Evolutionary conservation across 2,888 invertebrate species (phyloP), one percentile per base, ranked within the genome.

Genomic region (Phyllotreta cruciferae): DNA sequence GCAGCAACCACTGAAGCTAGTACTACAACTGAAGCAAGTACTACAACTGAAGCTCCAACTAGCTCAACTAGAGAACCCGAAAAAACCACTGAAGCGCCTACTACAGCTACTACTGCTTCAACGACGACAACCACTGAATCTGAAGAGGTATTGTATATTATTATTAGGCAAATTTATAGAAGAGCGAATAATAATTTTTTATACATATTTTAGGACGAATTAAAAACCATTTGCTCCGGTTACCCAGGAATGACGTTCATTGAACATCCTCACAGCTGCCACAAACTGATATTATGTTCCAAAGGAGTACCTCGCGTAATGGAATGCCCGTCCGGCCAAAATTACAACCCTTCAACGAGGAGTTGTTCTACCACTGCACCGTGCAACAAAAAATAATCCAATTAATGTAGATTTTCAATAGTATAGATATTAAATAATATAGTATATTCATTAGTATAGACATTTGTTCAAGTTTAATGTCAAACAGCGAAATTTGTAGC

Each of bases 151-250:
- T 24, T 24, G 24, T 24, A 24, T 24, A 24, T n/a, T n/a, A 24
- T 24, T 24, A 3, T 24, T 4, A 24, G 24, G 24, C 24, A 4
- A 24, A 24, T 24, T 24, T 24, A 24, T 24, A 24, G 24, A 24
- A 24, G 24, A 24, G 24, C 24, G 24, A 44, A 10, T 11, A 13
- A 9, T 47, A 1, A 35, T 47, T 47, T 24, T 35, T 49, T 49
- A 14, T 49, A n/a, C n/a, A n/a, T n/a, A 35, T 49, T 49, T 35
- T n/a, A 49, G 49, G 52, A 52, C 36, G 13, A 52, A 24, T 36
- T 37, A 37, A 34, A 37, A n/a, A 11, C 11, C 3, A 10, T 37
- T 4, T 37, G 37, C 7, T 6, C n/a, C 8, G 7, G 7, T 7
- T 47, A 6, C 34, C 1, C 8, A 37, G 52, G 37, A 37, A 6